Evolutionary conservation across 2,797 vertebrate species (phyloP), one percentile per base, ranked within the genome.

Genomic region (Urophycis tenuis): DNA sequence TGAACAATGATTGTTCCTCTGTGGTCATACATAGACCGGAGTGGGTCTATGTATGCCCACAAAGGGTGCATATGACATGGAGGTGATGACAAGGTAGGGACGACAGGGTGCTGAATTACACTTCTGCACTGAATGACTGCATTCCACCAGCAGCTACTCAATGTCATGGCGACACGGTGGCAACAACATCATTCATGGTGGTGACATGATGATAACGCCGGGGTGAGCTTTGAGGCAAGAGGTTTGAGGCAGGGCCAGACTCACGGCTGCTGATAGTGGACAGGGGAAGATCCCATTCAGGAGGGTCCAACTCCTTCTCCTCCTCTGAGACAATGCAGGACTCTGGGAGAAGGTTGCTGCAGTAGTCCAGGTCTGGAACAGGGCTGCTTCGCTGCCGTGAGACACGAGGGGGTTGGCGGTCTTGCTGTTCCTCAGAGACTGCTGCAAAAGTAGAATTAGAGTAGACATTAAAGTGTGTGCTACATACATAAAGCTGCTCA

Each of bases 311-410:
- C 79, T 99, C 97, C 85, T 98, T 99, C 88, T 99, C 97, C 17
- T 97, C 98, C 85, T 99, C 98, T 14, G 97, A 99, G 87, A 96
- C 96, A 91, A 96, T 98, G 91, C 96, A 97, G 85, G 94, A 89
- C 85, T 99, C 97, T 25, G 95, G 94, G 70, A 60, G n/a, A 25
- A 6, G 53, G 53, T 60, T 25, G 8, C 53, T 99, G 91, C 96
- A 97, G 85, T 95, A 96, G 79, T 95, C 94, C 17, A 94, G 90
- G 85, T 99, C 98, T n/a, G 95, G 94, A 69, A 10, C 22, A 60
- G 53, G 22, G 53, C 53, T 60, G 53, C n/a, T 25, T 19, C 1
- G n/a, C 3, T 19, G 53, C n/a, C 6, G 53, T 11, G 53, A 60
- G 53, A 60, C n/a, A 0, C 19, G 85, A 74, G 94, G 90, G 41